Base-by-base conservation (phyloP, 2,113 vertebrate genomes). In the Rynchops niger region DNA sequence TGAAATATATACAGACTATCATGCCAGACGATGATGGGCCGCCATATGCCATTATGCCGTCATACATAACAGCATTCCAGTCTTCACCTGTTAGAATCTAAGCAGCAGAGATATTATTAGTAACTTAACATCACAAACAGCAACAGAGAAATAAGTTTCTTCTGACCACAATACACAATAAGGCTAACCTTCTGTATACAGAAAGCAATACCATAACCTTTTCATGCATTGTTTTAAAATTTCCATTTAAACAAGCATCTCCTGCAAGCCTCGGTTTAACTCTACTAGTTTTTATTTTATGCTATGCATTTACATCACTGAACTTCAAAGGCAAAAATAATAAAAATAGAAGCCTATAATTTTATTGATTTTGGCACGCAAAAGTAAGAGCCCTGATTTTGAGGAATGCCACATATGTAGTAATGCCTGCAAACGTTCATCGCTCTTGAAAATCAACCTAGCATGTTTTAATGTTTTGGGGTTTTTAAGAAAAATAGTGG, bases 21-120 rank as follows among this genome's bases (percentile, higher is more conserved):
- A 99, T 99, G 72, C 99, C 99, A 12, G 99, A 99, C 3, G 99
- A 99, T 11, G 99, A 99, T 0, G 99, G 99, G 15, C 99, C 99
- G 21, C 99, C 99, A 0, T 99, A 99, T 1, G 99, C 99, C 99
- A 99, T 99, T 91, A 99, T 99, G 71, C 99, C 99, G 19, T 99
- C 99, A 4, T 99, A 99, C 99, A 99, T 99, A 55, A 99, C 99
- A 26, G 98, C 98, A 50, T 99, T 99, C 99, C 99, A 99, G 96
- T 99, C 99, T 98, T 99, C 99, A 52, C 99, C 99, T 27, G 99
- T 99, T 65, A 99, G 97, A 92, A 99, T 99, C 99, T 99, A 72
- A 94, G 91, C 95, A 95, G 38, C 7, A 88, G 22, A 88, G 29
- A 45, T 2, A 32, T 36, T 12, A 95, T 83, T 66, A 93, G 40